Evolutionary conservation across 2,797 vertebrate species (phyloP), one percentile per base, ranked within the genome.

Genomic region (Falco columbarius): DNA sequence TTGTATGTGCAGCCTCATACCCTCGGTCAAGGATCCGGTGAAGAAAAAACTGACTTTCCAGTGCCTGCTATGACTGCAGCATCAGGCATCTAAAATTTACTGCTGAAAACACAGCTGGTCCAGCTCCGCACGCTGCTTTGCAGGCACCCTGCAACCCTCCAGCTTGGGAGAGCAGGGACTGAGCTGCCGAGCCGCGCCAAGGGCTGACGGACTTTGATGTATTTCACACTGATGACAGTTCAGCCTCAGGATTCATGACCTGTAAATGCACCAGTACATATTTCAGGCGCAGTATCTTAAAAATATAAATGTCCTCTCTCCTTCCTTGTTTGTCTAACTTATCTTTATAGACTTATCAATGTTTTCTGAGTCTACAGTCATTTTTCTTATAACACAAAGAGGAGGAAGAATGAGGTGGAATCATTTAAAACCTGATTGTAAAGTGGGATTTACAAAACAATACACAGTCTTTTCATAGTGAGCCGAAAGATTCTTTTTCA

Each of bases 331-430:
- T 95, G 84, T 77, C 75, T 77, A 77, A 75, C 66, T 91, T 88
- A 93, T 91, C 95, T 93, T 93, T 68, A 52, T 40, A 55, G 30
- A 1, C 29, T 92, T 96, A 96, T 91, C 95, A 91, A 55, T 93
- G 96, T 92, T 89, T 94, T 91, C 68, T 74, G 79, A 93, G 85
- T 47, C 81, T 86, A 91, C 61, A 79, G 95, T 83, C 3, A 72
- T 95, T 96, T 96, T 95, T 95, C 91, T 96, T 93, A n/a, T 22
- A 71, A 29, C 17, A 87, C 89, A 91, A 95, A 95, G 81, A 77
- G 65, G 22, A 91, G 56, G 81, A 96, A 92, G 85, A 93, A 92
- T 12, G 75, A 88, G 30, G 32, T 29, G 24, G 24, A 95, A 93
- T 95, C 5, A 90, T 72, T 85, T 89, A 68, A 89, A 65, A 95